phyloP scores from a whole-genome alignment of 1,140 invertebrate species.

The Drosophila cardini region DNA sequence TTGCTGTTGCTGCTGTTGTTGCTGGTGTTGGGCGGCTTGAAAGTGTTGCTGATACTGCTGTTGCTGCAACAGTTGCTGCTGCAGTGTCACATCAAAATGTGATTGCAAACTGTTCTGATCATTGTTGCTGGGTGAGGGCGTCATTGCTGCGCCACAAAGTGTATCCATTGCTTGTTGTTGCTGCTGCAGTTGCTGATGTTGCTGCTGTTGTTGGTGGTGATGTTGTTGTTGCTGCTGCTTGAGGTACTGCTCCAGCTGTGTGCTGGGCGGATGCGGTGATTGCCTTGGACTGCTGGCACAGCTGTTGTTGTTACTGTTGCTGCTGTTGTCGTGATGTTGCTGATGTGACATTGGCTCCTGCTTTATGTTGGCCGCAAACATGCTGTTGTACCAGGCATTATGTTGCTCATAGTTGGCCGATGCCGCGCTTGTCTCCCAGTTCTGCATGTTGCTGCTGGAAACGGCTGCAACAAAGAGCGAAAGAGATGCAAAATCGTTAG shows the following conservation, averaged over 20 bases:
- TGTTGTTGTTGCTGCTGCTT: conserved; percentile 71
- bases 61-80: conserved; percentile 78
- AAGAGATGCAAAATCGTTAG: conserved; percentile 24
- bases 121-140: conserved; percentile 85
- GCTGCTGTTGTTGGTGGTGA: conserved; percentile 61
- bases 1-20: conserved; percentile 62
- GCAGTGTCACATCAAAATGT: conserved; percentile 68
- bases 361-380: conserved; percentile 78
- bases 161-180: conserved; percentile 74
- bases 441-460: conserved; percentile 67
- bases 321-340: conserved; percentile 32
- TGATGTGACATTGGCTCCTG: conserved; percentile 69
- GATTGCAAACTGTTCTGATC: conserved; percentile 80
- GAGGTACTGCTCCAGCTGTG: conserved; percentile 76
- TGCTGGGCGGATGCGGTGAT: conserved; percentile 49
- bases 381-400: conserved; percentile 80
- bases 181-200: conserved; percentile 59
- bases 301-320: conserved; percentile 49
- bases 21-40: conserved; percentile 72
- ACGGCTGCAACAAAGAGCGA: conserved; percentile 49
- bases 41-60: conserved; percentile 82
- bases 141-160: conserved; percentile 76
- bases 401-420: conserved; percentile 80
- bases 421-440: conserved; percentile 81
- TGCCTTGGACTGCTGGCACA: conserved; percentile 60